Conservation (phyloP, 2,888 invertebrate species). For the Eristalis arbustorum region DNA sequence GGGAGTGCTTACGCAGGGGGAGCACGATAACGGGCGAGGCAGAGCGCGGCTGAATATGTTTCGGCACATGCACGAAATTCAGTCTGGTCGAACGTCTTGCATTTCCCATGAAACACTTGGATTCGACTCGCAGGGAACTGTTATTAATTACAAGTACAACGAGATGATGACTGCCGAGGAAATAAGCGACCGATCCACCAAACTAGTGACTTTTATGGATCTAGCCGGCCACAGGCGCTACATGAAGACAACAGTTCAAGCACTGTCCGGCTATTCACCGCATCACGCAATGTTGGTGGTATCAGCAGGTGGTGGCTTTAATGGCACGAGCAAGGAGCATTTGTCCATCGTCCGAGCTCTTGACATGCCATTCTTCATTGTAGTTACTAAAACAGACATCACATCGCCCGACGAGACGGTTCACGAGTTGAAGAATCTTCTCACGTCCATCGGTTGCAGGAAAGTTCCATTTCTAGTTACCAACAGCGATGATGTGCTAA, state of each 20-base stretch:
- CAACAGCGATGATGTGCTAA: slow-evolving; percentile 87
- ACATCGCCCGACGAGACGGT: slow-evolving; percentile 83
- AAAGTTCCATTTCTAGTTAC: slow-evolving; percentile 85
- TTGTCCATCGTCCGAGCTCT: slow-evolving; percentile 90
- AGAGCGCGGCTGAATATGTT: slow-evolving; percentile 97
- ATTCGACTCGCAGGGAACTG: slow-evolving; percentile 91
- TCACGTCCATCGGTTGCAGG: slow-evolving; percentile 85
- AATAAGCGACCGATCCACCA: slow-evolving; percentile 95
- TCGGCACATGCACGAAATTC: slow-evolving; percentile 96
- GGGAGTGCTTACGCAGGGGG: slow-evolving; percentile 97
- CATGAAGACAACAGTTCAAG: slow-evolving; percentile 96
- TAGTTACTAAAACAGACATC: slow-evolving; percentile 96
- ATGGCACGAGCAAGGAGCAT: slow-evolving; percentile 94
- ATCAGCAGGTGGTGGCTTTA: slow-evolving; percentile 90
- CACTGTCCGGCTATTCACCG: slow-evolving; percentile 95
- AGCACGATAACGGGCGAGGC: slow-evolving; percentile 96
- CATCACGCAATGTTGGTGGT: slow-evolving; percentile 94
- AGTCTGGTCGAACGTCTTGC: slow-evolving; percentile 95
- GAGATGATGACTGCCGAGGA: slow-evolving; percentile 95
- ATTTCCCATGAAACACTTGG: slow-evolving; percentile 98
- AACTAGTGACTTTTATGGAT: slow-evolving; percentile 96
- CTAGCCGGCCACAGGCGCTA: slow-evolving; percentile 98
- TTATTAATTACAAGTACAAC: slow-evolving; percentile 93
- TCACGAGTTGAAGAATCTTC: slow-evolving; percentile 83
- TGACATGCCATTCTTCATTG: slow-evolving; percentile 94